A percentile compares a stretch with the other conserved stretches of the same genome.
Conservation (phyloP, 2,113 vertebrate species). For the Sciurus niger region DNA sequence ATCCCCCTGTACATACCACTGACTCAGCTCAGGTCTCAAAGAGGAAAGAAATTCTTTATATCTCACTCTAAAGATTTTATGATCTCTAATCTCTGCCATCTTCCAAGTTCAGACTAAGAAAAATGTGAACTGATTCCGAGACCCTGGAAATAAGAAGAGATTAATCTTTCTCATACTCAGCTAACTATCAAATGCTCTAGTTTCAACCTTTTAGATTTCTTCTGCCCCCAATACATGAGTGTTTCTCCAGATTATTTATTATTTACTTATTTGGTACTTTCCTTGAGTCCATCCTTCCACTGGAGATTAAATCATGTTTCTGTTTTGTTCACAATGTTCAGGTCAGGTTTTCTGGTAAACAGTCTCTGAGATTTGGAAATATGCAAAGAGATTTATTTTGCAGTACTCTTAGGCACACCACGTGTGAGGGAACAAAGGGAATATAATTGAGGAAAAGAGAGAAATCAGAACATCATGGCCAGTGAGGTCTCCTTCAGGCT, state of each 20-base stretch:
- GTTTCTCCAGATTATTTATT: background rate
- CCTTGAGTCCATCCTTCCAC: background rate
- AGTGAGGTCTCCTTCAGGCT: background rate
- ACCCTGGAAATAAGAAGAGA: background rate
- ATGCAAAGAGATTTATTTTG: background rate
- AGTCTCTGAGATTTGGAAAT: background rate
- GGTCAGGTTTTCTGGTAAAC: background rate
- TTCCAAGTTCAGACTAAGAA: background rate
- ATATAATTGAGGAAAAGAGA: background rate
- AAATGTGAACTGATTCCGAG: background rate
- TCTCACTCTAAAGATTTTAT: background rate
- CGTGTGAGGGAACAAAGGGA: background rate
- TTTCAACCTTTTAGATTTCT: constrained; percentile 14
- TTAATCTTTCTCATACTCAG: background rate
- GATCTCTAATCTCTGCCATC: background rate
- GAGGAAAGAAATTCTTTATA: background rate
- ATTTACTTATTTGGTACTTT: background rate
- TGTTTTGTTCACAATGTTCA: background rate
- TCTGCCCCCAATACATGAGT: background rate
- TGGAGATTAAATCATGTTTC: background rate
- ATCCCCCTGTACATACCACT: background rate
- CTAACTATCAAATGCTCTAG: background rate
- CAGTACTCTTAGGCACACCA: background rate
- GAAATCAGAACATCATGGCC: background rate
- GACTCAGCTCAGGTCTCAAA: background rate